Percentiles rank a stretch among this genome's conserved stretches.
phyloP scores from a whole-genome alignment of 2,797 vertebrate genomes.

The Esox lucius region DNA sequence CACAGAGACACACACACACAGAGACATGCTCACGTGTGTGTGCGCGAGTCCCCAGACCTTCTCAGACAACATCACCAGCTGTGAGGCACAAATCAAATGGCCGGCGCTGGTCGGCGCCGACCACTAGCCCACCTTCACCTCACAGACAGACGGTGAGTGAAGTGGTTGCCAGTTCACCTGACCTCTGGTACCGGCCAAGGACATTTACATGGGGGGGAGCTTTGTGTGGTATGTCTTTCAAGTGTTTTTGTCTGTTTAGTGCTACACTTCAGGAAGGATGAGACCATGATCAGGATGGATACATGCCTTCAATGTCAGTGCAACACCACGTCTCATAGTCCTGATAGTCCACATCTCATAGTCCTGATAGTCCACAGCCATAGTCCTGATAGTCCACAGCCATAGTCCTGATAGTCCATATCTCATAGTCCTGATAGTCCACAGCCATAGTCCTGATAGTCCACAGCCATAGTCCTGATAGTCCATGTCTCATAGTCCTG shows the following conservation, averaged over 20 bases:
- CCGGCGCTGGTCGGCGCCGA: slow-evolving; percentile 45
- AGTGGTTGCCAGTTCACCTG: slow-evolving; percentile 30
- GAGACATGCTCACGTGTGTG: background rate
- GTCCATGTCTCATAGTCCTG: too few species aligned
- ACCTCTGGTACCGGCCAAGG: slow-evolving; percentile 12
- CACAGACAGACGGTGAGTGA: slow-evolving; percentile 43
- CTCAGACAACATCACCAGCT: slow-evolving; percentile 59
- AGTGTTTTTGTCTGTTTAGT: slow-evolving; percentile 12
- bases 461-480: too few species aligned
- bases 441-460: too few species aligned
- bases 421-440: too few species aligned
- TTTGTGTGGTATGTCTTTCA: slow-evolving; percentile 37
- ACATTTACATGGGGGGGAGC: background rate
- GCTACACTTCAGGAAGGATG: background rate
- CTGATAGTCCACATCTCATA: too few species aligned
- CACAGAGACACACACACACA: background rate
- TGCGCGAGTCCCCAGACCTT: slow-evolving; percentile 37
- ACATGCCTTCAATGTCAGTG: too few species aligned
- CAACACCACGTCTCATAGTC: too few species aligned
- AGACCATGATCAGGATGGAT: background rate
- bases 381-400: too few species aligned
- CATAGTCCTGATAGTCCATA: too few species aligned
- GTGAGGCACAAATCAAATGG: slow-evolving; percentile 75
- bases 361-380: too few species aligned
- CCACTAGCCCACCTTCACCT: slow-evolving; percentile 34